Conservation (phyloP, 2,113 vertebrate genomes). For the Crocuta crocuta region DNA sequence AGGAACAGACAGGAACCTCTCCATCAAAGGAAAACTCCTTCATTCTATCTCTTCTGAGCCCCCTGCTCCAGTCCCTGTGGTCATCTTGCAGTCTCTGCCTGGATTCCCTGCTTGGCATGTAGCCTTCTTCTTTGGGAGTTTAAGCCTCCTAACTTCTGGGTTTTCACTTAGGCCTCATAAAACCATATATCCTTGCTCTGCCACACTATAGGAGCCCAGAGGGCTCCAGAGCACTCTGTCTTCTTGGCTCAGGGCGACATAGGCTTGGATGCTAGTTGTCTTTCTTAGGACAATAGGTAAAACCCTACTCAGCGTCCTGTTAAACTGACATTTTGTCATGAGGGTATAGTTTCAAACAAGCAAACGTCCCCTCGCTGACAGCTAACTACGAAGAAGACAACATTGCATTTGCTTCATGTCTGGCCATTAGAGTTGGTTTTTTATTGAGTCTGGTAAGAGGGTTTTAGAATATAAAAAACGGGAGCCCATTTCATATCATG, state of each 20-base stretch:
- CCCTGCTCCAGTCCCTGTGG: not conserved
- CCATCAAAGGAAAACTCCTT: not conserved
- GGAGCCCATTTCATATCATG: not conserved
- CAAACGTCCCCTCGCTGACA: not conserved
- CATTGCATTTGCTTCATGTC: fast-evolving
- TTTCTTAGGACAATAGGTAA: not conserved
- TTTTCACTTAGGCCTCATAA: not conserved
- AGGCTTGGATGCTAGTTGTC: not conserved
- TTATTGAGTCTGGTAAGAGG: not conserved
- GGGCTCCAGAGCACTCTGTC: not conserved
- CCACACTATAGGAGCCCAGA: not conserved
- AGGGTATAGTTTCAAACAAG: not conserved
- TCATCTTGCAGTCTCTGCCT: not conserved
- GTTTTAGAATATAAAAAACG: not conserved
- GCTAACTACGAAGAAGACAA: not conserved
- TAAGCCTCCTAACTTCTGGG: not conserved
- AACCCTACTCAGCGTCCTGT: not conserved
- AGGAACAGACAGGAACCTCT: not conserved
- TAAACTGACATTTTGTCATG: not conserved
- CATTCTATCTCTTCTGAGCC: not conserved
- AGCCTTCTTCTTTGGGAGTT: not conserved
- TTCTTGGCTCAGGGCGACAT: not conserved
- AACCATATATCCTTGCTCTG: not conserved
- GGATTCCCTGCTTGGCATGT: not conserved
- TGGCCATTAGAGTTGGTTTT: not conserved